A percentile compares a stretch with the other conserved stretches of the same genome.
These are phyloP conservation scores for Agrilus planipennis DNA, from an alignment of 1,140 invertebrate species.

Conservation along the genomic window DNA sequence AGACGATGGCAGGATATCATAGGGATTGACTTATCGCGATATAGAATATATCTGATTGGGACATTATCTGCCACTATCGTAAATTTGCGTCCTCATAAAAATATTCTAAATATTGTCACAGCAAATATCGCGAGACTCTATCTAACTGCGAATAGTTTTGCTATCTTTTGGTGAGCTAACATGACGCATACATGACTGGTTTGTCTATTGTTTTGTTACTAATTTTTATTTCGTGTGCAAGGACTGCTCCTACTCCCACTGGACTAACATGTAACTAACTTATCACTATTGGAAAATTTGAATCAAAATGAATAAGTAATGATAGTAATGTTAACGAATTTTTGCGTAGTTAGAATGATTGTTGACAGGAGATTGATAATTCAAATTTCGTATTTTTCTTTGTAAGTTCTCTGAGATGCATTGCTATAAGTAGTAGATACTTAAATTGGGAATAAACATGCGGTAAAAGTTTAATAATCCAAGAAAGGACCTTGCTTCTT, in stretches of 20 bases:
- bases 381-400: neutral
- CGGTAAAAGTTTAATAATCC: neutral
- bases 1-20: neutral
- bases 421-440: neutral
- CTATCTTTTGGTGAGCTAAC: slow-evolving; percentile 11
- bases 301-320: slow-evolving; percentile 25
- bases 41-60: slow-evolving; percentile 7
- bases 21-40: slow-evolving; percentile 3
- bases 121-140: slow-evolving; percentile 16
- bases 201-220: slow-evolving; percentile 19
- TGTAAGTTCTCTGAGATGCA: neutral
- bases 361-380: slow-evolving; percentile 26
- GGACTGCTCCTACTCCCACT: slow-evolving; percentile 30
- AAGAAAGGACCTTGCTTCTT: neutral
- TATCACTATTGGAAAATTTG: slow-evolving; percentile 19
- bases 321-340: slow-evolving; percentile 17
- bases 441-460: slow-evolving; percentile 6
- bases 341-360: slow-evolving; percentile 26
- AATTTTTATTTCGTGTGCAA: slow-evolving; percentile 24
- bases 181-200: slow-evolving; percentile 28
- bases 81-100: slow-evolving; percentile 12
- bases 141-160: slow-evolving; percentile 17
- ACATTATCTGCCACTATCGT: slow-evolving; percentile 11
- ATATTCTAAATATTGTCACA: slow-evolving; percentile 16
- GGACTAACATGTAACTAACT: slow-evolving; percentile 25